These are phyloP conservation scores for Numenius arquata DNA, from an alignment of 2,113 vertebrate genomes.

Conservation along the genomic window DNA sequence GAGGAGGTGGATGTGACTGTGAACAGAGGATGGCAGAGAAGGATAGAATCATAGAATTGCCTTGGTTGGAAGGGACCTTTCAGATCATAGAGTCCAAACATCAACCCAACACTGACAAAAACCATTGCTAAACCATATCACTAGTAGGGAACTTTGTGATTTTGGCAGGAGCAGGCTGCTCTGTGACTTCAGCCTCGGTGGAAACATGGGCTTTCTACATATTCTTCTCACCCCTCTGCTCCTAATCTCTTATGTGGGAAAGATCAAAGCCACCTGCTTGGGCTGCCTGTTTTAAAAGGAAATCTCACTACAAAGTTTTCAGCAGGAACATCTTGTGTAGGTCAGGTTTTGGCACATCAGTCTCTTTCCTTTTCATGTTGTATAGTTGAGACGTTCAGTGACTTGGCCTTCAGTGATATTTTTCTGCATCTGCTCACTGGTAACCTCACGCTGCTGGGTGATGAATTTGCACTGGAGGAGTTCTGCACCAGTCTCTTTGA, in stretches of 20 bases:
- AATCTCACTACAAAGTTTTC: not conserved
- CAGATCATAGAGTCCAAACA: too few relatives aligned
- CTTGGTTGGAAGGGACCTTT: too few relatives aligned
- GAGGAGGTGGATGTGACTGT: not conserved
- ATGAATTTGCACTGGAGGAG: constrained; percentile 91
- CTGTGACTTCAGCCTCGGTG: not conserved
- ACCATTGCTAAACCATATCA: too few relatives aligned
- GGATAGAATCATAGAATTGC: too few relatives aligned
- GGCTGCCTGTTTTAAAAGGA: not conserved
- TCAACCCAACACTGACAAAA: too few relatives aligned
- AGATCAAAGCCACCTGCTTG: not conserved
- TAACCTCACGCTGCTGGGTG: constrained; percentile 88
- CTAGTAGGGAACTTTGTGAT: not conserved
- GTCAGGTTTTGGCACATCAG: not conserved
- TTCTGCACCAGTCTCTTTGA: constrained; percentile 92
- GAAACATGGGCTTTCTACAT: not conserved
- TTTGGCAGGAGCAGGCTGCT: not conserved
- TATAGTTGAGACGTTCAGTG: constrained; percentile 90
- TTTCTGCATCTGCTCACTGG: constrained; percentile 95
- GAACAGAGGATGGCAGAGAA: not conserved
- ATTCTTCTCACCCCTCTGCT: not conserved
- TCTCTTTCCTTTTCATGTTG: not conserved
- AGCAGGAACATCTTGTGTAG: not conserved
- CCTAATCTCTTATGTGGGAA: not conserved
- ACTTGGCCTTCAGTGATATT: constrained; percentile 92